A percentile compares a stretch with the other conserved stretches of the same genome.
Evolutionary conservation across 2,113 vertebrate species (phyloP).

Genomic region (Pseudorhombus dupliciocellatus): DNA sequence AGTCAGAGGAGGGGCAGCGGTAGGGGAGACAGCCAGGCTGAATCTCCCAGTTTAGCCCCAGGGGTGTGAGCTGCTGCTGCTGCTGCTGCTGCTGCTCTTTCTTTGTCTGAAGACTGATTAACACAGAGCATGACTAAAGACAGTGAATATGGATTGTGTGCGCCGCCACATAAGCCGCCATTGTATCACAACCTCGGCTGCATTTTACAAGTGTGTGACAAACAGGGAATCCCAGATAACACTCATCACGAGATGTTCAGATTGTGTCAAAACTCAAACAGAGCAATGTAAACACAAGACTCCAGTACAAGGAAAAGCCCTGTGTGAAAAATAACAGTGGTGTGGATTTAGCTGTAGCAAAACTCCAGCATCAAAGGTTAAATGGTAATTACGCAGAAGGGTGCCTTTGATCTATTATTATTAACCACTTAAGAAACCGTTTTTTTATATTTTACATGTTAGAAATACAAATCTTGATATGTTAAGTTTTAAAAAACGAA

Average conservation of each 20-base stretch:
- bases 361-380: background rate
- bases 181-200: constrained; percentile 37
- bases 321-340: background rate
- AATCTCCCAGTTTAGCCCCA: constrained; percentile 68
- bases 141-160: constrained; percentile 52
- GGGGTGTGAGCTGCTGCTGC: constrained; percentile 60
- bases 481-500: background rate
- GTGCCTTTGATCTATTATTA: background rate
- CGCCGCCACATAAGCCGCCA: constrained; percentile 48
- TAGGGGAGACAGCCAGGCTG: constrained; percentile 62
- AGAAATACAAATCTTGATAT: background rate
- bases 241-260: constrained; percentile 1
- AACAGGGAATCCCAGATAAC: constrained; percentile 8
- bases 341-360: background rate
- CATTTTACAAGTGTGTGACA: constrained; percentile 23
- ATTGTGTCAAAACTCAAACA: background rate
- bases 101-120: constrained; percentile 78
- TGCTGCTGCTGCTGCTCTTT: constrained; percentile 50
- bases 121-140: constrained; percentile 63
- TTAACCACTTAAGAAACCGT: too few relatives aligned
- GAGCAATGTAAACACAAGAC: background rate
- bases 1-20: constrained; percentile 54
- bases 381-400: background rate
- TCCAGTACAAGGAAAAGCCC: background rate
- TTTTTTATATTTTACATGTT: background rate